phyloP scores from a whole-genome alignment of 2,113 vertebrate species.

The Xiphorhynchus elegans region DNA sequence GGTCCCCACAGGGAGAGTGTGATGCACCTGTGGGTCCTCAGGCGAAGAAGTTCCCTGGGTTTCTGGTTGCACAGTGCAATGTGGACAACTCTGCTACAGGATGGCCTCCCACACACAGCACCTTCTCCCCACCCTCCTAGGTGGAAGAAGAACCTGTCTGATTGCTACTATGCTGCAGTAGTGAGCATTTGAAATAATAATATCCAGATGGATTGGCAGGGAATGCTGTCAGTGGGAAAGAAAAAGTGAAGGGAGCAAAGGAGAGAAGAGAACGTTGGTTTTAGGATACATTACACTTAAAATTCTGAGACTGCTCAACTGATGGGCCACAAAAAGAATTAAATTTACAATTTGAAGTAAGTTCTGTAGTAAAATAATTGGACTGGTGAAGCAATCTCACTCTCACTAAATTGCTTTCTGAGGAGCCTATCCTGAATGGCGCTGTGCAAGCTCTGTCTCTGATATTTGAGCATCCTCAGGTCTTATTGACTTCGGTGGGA shows the following conservation, averaged over 20 bases:
- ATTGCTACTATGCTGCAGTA: background rate
- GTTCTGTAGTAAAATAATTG: conserved; percentile 65
- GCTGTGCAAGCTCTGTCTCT: background rate
- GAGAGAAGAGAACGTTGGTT: background rate
- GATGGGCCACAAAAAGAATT: conserved; percentile 42
- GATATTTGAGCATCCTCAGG: background rate
- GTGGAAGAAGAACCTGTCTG: background rate
- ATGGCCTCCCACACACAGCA: rapidly evolving
- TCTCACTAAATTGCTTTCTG: conserved; percentile 70
- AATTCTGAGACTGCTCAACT: conserved; percentile 33
- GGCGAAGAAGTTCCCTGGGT: background rate
- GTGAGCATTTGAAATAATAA: background rate
- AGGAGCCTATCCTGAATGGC: background rate
- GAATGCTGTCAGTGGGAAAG: background rate
- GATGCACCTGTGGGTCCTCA: background rate
- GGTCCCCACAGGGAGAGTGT: background rate
- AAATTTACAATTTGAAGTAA: conserved; percentile 68
- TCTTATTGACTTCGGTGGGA: background rate
- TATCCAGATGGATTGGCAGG: background rate
- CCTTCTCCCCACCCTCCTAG: background rate
- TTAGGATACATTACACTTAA: conserved; percentile 25
- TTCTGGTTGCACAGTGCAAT: background rate
- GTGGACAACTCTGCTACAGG: background rate
- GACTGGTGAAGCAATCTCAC: conserved; percentile 63
- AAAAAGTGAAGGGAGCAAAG: background rate